Conservation (phyloP, 1,140 invertebrate species). For the Psilanteris sp. region DNA sequence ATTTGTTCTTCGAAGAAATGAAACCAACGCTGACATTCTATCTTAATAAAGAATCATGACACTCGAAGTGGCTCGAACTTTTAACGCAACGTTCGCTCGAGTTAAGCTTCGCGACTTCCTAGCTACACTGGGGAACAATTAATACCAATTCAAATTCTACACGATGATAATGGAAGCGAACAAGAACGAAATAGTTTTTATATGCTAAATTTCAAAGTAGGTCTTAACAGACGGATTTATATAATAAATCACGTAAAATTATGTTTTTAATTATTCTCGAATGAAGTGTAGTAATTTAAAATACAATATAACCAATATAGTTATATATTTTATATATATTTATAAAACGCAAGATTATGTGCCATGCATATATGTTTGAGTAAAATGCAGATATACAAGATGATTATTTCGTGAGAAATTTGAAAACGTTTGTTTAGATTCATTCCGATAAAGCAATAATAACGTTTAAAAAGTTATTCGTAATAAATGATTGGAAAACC, state of each 20-base stretch:
- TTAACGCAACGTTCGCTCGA: slow-evolving; percentile 50
- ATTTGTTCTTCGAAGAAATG: slow-evolving; percentile 78
- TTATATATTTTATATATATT: too few relatives aligned
- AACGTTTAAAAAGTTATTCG: too few relatives aligned
- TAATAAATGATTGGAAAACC: too few relatives aligned
- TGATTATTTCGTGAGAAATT: too few relatives aligned
- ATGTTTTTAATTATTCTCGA: too few relatives aligned
- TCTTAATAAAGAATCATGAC: slow-evolving; percentile 78
- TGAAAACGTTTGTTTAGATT: too few relatives aligned
- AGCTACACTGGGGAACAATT: slow-evolving; percentile 63
- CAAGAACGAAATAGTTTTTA: slow-evolving; percentile 24
- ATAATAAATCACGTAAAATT: neutral
- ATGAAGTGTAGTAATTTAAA: too few relatives aligned
- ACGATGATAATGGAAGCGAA: slow-evolving; percentile 48
- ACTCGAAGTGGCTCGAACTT: slow-evolving; percentile 55
- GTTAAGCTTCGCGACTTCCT: slow-evolving; percentile 55
- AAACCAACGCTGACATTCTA: slow-evolving; percentile 73
- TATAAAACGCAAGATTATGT: too few relatives aligned
- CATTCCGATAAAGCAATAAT: too few relatives aligned
- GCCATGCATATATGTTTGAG: too few relatives aligned
- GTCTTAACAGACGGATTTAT: neutral
- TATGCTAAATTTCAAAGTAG: slow-evolving; percentile 31
- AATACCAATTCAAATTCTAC: slow-evolving; percentile 69
- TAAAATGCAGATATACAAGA: too few relatives aligned
- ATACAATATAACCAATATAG: too few relatives aligned